Conservation (phyloP, 2,797 vertebrate genomes). For the Podarcis lilfordi region DNA sequence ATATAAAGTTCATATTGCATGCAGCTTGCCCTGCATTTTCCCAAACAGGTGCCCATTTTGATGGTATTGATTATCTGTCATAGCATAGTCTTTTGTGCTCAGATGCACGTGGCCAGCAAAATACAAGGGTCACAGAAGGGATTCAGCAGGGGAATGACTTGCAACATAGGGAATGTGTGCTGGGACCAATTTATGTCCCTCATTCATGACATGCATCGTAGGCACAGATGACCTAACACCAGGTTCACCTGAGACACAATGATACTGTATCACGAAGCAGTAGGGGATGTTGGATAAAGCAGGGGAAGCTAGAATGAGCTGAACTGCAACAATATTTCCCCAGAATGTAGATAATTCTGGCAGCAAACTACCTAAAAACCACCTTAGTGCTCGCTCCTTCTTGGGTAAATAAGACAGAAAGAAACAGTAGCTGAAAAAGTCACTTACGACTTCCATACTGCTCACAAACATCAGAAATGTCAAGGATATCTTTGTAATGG, state of each 20-base stretch:
- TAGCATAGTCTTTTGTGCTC: slow-evolving; percentile 23
- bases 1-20: not conserved
- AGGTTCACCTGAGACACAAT: slow-evolving; percentile 35
- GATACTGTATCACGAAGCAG: slow-evolving; percentile 11
- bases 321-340: not conserved
- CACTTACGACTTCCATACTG: not conserved
- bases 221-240: slow-evolving; percentile 38
- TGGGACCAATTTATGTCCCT: slow-evolving; percentile 47
- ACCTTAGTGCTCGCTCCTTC: not conserved
- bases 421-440: not conserved
- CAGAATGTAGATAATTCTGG: not conserved
- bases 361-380: not conserved
- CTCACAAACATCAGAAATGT: not conserved
- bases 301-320: not conserved
- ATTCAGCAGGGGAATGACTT: slow-evolving; percentile 31
- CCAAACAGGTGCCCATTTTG: slow-evolving; percentile 39
- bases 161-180: slow-evolving; percentile 34
- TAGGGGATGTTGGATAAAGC: slow-evolving; percentile 6
- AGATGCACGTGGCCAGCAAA: slow-evolving; percentile 31
- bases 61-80: slow-evolving; percentile 42
- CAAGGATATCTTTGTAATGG: not conserved
- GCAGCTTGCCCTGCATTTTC: slow-evolving; percentile 28
- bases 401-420: not conserved
- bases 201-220: slow-evolving; percentile 36
- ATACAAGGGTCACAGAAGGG: slow-evolving; percentile 32